A percentile compares a stretch with the other conserved stretches of the same genome.
phyloP scores from a whole-genome alignment of 2,113 vertebrate species.

The Forbesichthys papilliferus region DNA sequence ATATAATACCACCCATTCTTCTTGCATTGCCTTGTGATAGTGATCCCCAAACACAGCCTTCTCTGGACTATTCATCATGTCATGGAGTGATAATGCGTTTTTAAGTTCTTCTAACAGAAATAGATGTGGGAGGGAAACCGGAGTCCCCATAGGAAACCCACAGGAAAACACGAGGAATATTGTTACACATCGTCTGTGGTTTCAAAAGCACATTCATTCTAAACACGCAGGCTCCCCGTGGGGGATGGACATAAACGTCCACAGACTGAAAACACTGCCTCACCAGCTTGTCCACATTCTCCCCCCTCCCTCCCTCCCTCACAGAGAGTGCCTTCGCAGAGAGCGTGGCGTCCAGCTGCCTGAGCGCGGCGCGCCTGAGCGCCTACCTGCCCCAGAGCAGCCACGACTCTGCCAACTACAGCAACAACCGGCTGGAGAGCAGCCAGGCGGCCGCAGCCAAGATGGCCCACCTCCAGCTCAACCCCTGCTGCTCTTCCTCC shows the following conservation, averaged over 20 bases:
- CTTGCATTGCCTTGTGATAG: too few species aligned
- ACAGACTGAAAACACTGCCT: background rate
- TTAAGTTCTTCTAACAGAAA: too few species aligned
- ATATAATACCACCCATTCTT: too few species aligned
- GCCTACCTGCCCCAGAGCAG: conserved; percentile 92
- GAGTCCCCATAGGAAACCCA: too few species aligned
- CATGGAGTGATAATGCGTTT: too few species aligned
- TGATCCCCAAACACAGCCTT: too few species aligned
- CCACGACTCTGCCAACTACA: conserved; percentile 97
- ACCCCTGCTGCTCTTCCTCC: conserved; percentile 81
- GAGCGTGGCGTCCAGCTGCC: conserved; percentile 87
- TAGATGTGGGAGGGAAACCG: background rate
- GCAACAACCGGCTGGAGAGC: conserved; percentile 96
- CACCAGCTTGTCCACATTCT: background rate
- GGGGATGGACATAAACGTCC: too few species aligned
- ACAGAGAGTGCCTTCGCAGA: conserved; percentile 95
- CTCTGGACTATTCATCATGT: too few species aligned
- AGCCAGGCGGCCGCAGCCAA: conserved; percentile 92
- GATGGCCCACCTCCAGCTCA: conserved; percentile 88
- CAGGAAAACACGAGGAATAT: too few species aligned
- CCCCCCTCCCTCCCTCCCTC: conserved; percentile 28
- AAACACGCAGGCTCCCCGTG: too few species aligned
- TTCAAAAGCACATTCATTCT: too few species aligned
- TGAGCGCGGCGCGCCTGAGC: conserved; percentile 88
- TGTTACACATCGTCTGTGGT: too few species aligned